Evolutionary conservation across 2,797 vertebrate species (phyloP).

Genomic region (Triplophysa yarkandensis): DNA sequence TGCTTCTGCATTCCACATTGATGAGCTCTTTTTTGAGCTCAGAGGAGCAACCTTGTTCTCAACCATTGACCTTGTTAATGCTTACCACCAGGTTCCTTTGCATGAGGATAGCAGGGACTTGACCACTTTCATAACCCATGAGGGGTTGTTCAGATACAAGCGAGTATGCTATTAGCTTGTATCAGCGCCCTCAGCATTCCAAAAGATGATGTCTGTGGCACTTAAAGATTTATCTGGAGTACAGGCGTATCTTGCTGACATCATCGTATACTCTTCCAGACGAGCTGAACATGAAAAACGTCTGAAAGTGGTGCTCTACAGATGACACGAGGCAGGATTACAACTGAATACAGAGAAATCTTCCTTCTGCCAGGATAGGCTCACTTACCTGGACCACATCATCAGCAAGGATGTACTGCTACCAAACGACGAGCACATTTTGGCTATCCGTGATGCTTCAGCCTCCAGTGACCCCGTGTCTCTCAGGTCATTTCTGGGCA

Average conservation of each 20-base stretch:
- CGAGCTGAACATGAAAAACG: no score
- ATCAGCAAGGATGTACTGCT: background rate
- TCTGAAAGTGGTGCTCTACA: background rate
- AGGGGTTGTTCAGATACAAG: constrained; percentile 5
- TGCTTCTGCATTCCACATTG: background rate
- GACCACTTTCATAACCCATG: constrained; percentile 31
- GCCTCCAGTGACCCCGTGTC: no score
- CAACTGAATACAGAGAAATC: background rate
- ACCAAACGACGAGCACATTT: background rate
- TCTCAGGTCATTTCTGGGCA: no score
- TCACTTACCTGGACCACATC: background rate
- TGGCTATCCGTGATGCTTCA: background rate
- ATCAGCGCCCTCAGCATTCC: background rate
- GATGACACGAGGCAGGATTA: background rate
- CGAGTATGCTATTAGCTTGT: constrained; percentile 17
- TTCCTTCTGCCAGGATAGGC: background rate
- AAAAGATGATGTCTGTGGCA: constrained; percentile 20
- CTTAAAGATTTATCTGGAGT: no score
- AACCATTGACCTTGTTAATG: constrained; percentile 27
- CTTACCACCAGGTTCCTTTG: constrained; percentile 34
- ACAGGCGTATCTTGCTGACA: no score
- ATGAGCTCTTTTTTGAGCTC: constrained; percentile 12
- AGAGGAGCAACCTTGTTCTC: background rate
- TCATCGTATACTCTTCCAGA: no score
- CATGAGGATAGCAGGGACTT: constrained; percentile 31